phyloP scores from a whole-genome alignment of 2,888 invertebrate species.

The Tuta absoluta region DNA sequence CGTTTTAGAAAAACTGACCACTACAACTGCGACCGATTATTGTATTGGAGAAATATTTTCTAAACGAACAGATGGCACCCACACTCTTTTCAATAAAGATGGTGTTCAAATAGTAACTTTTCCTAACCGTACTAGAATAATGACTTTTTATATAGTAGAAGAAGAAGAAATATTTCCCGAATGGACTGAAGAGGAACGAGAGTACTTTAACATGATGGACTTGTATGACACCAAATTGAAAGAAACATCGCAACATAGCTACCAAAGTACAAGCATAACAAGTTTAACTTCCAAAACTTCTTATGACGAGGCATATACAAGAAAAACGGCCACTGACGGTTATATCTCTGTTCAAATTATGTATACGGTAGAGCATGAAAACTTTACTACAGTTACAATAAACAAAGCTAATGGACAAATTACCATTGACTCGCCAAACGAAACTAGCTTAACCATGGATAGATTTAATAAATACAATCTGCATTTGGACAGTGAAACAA shows the following conservation, averaged over 20 bases:
- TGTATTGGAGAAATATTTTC: conserved; percentile 68
- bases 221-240: conserved; percentile 42
- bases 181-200: conserved; percentile 65
- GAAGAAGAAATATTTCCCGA: conserved; percentile 67
- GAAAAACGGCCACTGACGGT: conserved; percentile 54
- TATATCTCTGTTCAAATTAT: conserved; percentile 61
- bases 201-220: conserved; percentile 53
- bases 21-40: conserved; percentile 70
- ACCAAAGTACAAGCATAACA: not conserved
- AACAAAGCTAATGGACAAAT: conserved; percentile 60
- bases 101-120: conserved; percentile 66
- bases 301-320: conserved; percentile 44
- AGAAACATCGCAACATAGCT: conserved; percentile 53
- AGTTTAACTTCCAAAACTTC: conserved; percentile 41
- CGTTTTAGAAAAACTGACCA: conserved; percentile 59
- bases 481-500: conserved; percentile 56
- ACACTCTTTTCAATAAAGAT: conserved; percentile 64
- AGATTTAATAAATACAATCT: conserved; percentile 56
- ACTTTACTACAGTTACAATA: conserved; percentile 76
- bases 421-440: conserved; percentile 63
- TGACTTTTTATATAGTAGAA: conserved; percentile 57
- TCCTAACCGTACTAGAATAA: conserved; percentile 67
- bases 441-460: conserved; percentile 52
- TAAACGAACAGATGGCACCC: conserved; percentile 70
- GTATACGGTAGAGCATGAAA: conserved; percentile 72